These are phyloP conservation scores for Beris chalybata DNA, from an alignment of 2,888 invertebrate species.

Conservation along the genomic window DNA sequence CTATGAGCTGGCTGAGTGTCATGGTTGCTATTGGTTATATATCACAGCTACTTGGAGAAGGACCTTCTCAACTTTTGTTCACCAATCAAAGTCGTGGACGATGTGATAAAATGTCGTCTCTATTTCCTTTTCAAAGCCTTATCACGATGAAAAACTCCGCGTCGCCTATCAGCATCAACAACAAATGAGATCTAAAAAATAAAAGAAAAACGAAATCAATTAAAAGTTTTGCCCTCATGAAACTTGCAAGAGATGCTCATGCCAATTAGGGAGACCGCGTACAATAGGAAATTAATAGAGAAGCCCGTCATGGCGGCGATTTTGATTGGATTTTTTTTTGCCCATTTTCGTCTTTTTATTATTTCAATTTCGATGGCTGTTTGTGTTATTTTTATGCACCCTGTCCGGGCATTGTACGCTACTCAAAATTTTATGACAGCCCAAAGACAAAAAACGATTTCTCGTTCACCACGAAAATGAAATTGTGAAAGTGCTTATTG, in stretches of 20 bases:
- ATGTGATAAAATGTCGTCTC: too few species aligned
- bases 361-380: conserved; percentile 15
- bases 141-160: background rate
- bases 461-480: conserved; percentile 15
- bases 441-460: conserved; percentile 25
- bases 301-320: conserved; percentile 40
- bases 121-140: too few species aligned
- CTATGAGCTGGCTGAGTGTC: too few species aligned
- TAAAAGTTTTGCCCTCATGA: conserved; percentile 31
- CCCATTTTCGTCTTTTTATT: conserved; percentile 21
- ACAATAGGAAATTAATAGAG: conserved; percentile 35
- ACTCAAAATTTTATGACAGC: conserved; percentile 35
- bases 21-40: too few species aligned
- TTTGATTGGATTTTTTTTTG: conserved; percentile 41
- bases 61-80: too few species aligned
- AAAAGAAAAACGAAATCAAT: conserved; percentile 17
- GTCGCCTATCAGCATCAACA: too few species aligned
- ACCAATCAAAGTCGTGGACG: too few species aligned
- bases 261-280: conserved; percentile 7
- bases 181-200: too few species aligned
- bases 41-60: too few species aligned
- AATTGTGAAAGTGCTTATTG: conserved; percentile 34
- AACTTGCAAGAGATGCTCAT: conserved; percentile 12
- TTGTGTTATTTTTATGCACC: conserved; percentile 35
- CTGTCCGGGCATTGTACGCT: conserved; percentile 39